phyloP scores from a whole-genome alignment of 2,888 invertebrate species.

The Catocala sponsa region DNA sequence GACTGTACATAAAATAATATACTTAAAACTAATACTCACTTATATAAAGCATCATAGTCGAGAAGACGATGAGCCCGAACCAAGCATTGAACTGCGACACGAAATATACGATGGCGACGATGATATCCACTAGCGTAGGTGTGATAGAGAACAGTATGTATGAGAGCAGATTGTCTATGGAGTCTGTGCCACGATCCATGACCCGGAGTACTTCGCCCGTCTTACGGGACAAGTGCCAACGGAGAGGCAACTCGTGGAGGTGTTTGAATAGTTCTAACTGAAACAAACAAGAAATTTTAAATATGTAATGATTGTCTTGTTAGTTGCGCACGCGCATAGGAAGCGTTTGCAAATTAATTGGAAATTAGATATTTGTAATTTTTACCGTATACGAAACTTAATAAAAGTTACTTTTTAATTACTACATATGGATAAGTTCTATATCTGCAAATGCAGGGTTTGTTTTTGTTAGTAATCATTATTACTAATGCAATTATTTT shows the following conservation, averaged over 20 bases:
- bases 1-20: neutral
- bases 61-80: slow-evolving; percentile 98
- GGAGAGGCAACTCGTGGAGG: slow-evolving; percentile 95
- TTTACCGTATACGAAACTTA: no score
- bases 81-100: slow-evolving; percentile 95
- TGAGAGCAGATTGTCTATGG: slow-evolving; percentile 97
- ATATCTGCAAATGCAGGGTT: no score
- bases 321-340: no score
- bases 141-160: slow-evolving; percentile 97
- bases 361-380: no score
- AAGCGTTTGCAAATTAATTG: no score
- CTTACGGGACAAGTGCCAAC: slow-evolving; percentile 98
- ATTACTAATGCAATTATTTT: no score
- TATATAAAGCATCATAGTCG: slow-evolving; percentile 97
- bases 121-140: slow-evolving; percentile 97
- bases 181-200: slow-evolving; percentile 99
- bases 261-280: slow-evolving; percentile 95
- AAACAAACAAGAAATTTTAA: slow-evolving; percentile 53
- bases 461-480: no score
- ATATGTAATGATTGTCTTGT: no score
- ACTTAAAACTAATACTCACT: slow-evolving; percentile 92
- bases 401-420: no score
- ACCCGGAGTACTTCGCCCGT: slow-evolving; percentile 98
- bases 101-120: slow-evolving; percentile 97
- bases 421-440: no score